Percentiles rank a stretch among this genome's conserved stretches.
These are phyloP conservation scores for Campoletis raptor DNA, from an alignment of 2,888 invertebrate species.

Conservation along the genomic window DNA sequence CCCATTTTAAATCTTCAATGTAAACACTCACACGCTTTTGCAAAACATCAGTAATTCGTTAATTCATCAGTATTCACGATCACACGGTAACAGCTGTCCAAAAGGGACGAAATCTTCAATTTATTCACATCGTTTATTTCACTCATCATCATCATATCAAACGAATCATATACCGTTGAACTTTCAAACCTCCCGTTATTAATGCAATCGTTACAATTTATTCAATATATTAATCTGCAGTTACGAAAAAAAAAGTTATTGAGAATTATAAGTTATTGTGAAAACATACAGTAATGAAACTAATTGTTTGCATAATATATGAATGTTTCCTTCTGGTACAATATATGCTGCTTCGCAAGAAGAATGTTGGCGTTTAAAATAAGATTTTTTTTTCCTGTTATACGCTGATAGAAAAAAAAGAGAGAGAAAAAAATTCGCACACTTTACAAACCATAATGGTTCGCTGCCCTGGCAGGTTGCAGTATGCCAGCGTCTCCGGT, in stretches of 20 bases:
- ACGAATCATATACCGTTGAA: too few relatives aligned
- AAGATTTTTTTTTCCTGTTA: background rate
- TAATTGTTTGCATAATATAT: background rate
- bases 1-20: background rate
- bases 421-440: slow-evolving; percentile 43
- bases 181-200: too few relatives aligned
- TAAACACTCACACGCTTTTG: background rate
- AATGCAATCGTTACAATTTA: too few relatives aligned
- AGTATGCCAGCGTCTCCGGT: slow-evolving; percentile 59
- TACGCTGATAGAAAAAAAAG: too few relatives aligned
- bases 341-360: background rate
- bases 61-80: background rate
- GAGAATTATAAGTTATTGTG: background rate
- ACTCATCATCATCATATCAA: background rate
- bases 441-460: slow-evolving; percentile 1
- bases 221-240: too few relatives aligned
- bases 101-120: background rate
- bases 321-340: background rate
- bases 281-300: background rate
- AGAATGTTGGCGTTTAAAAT: background rate
- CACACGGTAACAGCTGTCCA: background rate
- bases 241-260: too few relatives aligned
- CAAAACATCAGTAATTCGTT: background rate
- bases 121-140: background rate
- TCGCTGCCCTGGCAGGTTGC: slow-evolving; percentile 28